phyloP scores from a whole-genome alignment of 2,888 invertebrate genomes.

The Hecatera dysodea region DNA sequence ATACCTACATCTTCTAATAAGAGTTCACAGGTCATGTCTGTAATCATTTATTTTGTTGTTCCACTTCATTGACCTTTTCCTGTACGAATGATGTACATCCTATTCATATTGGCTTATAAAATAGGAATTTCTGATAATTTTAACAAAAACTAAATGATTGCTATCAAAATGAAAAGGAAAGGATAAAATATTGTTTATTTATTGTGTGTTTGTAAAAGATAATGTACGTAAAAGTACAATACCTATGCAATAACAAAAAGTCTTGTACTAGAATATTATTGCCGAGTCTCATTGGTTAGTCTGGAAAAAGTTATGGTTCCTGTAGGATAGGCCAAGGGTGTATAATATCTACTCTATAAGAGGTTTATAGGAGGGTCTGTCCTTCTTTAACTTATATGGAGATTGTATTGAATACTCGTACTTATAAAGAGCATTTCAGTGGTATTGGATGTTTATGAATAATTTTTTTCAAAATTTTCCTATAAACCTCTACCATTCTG shows the following conservation, averaged over 20 bases:
- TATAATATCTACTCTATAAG: no score
- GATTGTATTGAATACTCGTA: no score
- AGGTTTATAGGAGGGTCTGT: no score
- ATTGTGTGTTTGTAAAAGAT: not conserved
- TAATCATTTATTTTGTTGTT: slow-evolving; percentile 31
- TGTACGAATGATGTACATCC: not conserved
- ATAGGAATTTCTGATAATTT: not conserved
- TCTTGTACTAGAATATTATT: not conserved
- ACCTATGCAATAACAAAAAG: not conserved
- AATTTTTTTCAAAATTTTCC: no score
- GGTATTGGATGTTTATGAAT: no score
- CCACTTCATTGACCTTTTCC: slow-evolving; percentile 29
- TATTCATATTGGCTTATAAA: not conserved
- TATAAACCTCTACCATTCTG: no score
- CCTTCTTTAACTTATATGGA: no score
- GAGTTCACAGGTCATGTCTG: slow-evolving; percentile 47
- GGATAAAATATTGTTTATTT: no score
- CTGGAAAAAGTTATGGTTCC: not conserved
- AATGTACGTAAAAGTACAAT: not conserved
- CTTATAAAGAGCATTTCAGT: no score
- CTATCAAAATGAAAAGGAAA: no score
- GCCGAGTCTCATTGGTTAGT: not conserved
- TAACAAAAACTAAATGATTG: no score
- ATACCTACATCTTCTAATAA: slow-evolving; percentile 20
- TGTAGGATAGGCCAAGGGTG: not conserved